Conservation (phyloP, 2,888 invertebrate genomes). For the Zhuqinia jingwanae region DNA sequence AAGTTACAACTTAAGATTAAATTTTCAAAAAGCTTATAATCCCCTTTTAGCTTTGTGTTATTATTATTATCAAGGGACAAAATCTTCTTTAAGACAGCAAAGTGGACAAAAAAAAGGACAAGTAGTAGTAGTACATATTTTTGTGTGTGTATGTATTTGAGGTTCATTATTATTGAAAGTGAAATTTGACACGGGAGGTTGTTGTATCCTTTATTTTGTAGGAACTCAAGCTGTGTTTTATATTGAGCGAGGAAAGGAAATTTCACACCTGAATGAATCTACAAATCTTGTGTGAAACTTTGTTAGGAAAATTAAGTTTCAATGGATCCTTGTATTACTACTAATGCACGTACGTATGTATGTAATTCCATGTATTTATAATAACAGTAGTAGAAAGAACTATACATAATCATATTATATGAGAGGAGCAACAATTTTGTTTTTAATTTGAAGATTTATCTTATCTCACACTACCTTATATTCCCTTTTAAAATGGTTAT, state of each 20-base stretch:
- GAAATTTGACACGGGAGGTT: slow-evolving; percentile 64
- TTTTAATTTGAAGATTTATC: slow-evolving; percentile 27
- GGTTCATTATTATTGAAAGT: slow-evolving; percentile 50
- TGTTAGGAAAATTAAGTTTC: neutral
- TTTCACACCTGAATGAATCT: slow-evolving; percentile 68
- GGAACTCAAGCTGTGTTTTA: slow-evolving; percentile 57
- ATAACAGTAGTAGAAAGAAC: neutral
- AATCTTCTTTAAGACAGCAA: slow-evolving; percentile 46
- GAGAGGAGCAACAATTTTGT: neutral
- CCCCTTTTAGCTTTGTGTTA: slow-evolving; percentile 41
- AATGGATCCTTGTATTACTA: neutral
- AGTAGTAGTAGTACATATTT: slow-evolving; percentile 10
- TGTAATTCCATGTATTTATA: neutral
- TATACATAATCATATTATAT: no score
- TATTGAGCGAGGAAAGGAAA: slow-evolving; percentile 62
- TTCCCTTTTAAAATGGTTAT: neutral
- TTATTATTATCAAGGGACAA: slow-evolving; percentile 55
- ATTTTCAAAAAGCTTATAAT: slow-evolving; percentile 14
- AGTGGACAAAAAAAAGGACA: slow-evolving; percentile 64
- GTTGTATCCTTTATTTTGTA: slow-evolving; percentile 41
- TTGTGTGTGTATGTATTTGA: no score
- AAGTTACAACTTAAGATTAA: slow-evolving; percentile 28
- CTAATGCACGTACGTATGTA: neutral
- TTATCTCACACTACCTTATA: neutral
- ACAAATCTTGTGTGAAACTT: slow-evolving; percentile 61